Evolutionary conservation across 2,113 vertebrate genomes (phyloP), one percentile per base, ranked within the genome.

Genomic region (Nettapus auritus): DNA sequence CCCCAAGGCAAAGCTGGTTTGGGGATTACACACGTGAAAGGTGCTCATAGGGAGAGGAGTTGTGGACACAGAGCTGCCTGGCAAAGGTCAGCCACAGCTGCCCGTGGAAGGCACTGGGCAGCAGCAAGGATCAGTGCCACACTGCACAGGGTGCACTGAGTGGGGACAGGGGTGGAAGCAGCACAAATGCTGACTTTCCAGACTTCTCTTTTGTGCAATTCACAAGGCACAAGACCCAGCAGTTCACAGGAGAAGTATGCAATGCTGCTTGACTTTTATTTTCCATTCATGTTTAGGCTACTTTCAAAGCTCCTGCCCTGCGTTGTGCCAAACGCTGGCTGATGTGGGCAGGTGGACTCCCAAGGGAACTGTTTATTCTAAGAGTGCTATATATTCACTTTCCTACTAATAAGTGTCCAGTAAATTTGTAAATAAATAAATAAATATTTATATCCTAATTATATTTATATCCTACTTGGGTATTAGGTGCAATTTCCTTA

Each of bases 301-400:
- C 36, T 57, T 57, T 23, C 40, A 57, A 25, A 38, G 64, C 17
- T 69, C 13, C 28, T 38, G n/a, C 12, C 42, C 53, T 25, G 28
- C 7, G 3, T 53, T 59, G 33, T 33, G 42, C 20, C 53, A 48
- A 21, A 31, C 6, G 40, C 52, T 33, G 8, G 38, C 53, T 68
- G 26, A 23, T 6, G 4, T 6, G 19, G 38, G 11, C 40, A 46
- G 33, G 15, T 7, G 38, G 16, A 29, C 63, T 34, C 63, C 50
- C 23, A 14, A 68, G 40, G 33, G 52, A 56, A 23, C 26, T 4
- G 0, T 4, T 68, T 46, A n/a, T 29, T 46, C 26, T 31, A 6
- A 36, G 26, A 13, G 11, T 2, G 14, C 0, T 3, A 44, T 44
- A 26, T 2, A 56, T 13, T 44, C 33, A 8, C 40, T 23, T 44